Base-by-base conservation (phyloP, 2,113 vertebrate genomes). In the Bubo blakistoni region DNA sequence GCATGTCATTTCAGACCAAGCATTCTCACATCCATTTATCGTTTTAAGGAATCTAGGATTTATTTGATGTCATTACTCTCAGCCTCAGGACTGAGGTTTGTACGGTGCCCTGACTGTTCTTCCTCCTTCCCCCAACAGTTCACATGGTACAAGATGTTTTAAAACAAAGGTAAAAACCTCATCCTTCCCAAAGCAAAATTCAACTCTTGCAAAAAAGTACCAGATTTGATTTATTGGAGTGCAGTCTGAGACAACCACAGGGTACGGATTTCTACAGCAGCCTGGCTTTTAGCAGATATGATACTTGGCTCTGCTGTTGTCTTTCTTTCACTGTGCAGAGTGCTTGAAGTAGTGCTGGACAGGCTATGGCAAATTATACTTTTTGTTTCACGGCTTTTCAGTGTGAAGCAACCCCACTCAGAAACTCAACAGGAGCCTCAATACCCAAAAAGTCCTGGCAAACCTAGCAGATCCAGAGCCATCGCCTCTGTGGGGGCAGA, bases 141-240 rank as follows among this genome's bases (percentile, higher is more conserved):
- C 77, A 81, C 11, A 13, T 1, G 1, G 13, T 42, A n/a, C n/a
- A 66, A n/a, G 38, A 29, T 44, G 8, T 65, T 80, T 85, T 49
- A 90, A 89, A 73, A 66, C 16, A 89, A 46, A 70, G 4, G 11
- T 24, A 61, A 80, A 91, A 88, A 13, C 1, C 29, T 86, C 19
- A 57, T 77, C 51, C 27, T 58, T 88, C 36, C 57, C 25, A 89
- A 79, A 92, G 44, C 17, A 95, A 91, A 91, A 88, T 38, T 69
- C 52, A 81, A 19, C 25, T 58, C 44, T 47, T 25, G 61, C 8
- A 69, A 84, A 72, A 54, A 55, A 59, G 4, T 61, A 34, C 11
- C 70, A 82, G 44, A 27, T 85, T 78, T 89, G 72, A 94, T 94
- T 94, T 87, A 91, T 69, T 81, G 36, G 61, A 84, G 47, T n/a